A percentile compares a stretch with the other conserved stretches of the same genome.
Evolutionary conservation across 2,888 invertebrate genomes (phyloP).

Genomic region (Prosopocoilus inquinatus): DNA sequence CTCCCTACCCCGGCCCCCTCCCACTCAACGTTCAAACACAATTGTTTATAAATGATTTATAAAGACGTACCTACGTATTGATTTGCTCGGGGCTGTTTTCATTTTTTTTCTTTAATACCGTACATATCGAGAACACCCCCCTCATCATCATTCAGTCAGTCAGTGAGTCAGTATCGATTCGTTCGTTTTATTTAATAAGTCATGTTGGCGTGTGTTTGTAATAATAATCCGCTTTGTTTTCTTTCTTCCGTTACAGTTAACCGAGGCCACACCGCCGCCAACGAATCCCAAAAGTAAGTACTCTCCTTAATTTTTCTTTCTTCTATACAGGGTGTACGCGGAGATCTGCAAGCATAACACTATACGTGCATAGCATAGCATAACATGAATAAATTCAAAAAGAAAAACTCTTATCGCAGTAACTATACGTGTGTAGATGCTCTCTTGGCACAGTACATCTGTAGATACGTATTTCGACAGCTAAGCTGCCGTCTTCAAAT

Average conservation of each 20-base stretch:
- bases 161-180: not conserved
- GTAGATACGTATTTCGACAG: no score
- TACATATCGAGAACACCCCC: not conserved
- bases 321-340: no score
- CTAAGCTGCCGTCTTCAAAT: no score
- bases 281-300: constrained; percentile 51
- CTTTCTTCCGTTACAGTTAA: constrained; percentile 45
- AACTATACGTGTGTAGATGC: no score
- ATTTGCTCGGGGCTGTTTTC: not conserved
- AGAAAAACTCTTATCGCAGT: no score
- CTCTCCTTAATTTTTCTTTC: not conserved
- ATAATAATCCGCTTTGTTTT: constrained; percentile 17
- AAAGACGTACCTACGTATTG: not conserved
- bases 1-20: no score
- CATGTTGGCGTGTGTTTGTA: constrained; percentile 1
- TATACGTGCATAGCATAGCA: no score
- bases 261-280: constrained; percentile 47
- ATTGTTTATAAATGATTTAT: not conserved
- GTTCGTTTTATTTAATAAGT: not conserved
- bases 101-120: not conserved
- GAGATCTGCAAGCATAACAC: no score
- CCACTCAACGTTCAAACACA: not conserved
- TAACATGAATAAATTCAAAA: no score
- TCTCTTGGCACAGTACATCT: no score
- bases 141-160: not conserved